Evolutionary conservation across 2,888 invertebrate species (phyloP), one percentile per base, ranked within the genome.

Genomic region (Caenorhabditis sp.): DNA sequence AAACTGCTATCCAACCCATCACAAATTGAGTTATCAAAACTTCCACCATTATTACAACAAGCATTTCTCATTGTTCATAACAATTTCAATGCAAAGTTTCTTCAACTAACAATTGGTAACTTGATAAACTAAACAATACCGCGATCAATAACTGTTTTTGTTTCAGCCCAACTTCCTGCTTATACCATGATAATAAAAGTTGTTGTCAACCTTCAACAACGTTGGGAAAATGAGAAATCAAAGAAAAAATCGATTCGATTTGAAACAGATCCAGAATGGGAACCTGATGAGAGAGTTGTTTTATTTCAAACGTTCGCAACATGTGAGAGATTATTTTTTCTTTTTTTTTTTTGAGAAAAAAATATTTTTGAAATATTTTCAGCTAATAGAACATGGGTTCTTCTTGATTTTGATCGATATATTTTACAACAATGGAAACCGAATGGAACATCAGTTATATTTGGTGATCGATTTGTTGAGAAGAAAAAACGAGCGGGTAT

Each of bases 301-400:
- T 76, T 86, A 4, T 86, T 86, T 67, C 78, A 84, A 61, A 69
- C 84, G 27, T 85, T 86, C 58, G 80, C 63, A 12, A 61, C 70
- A 59, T 83, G 83, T 82, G 57, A 12, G 21, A n/a, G 17, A 7
- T 50, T 56, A 26, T 4, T 27, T 23, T 20, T 1, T 23, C 5
- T 12, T 53, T 10, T 53, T 53, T 53, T 5, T 23, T 5, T 21
- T n/a, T n/a, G n/a, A n/a, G n/a, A 23, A 23, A 36, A 36, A 36
- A 36, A 36, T 36, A 5, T 8, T 36, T 36, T 67, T 77, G 59
- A n/a, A n/a, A n/a, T n/a, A n/a, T n/a, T n/a, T n/a, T n/a, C 64
- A 84, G 85, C 84, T 27, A 86, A 86, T 59, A 78, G 86, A 38
- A 86, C 86, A 20, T 86, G 85, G 85, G 83, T 86, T 58, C 79